Base-by-base conservation (phyloP, 2,888 invertebrate species). In the Drosophila algonquin region DNA sequence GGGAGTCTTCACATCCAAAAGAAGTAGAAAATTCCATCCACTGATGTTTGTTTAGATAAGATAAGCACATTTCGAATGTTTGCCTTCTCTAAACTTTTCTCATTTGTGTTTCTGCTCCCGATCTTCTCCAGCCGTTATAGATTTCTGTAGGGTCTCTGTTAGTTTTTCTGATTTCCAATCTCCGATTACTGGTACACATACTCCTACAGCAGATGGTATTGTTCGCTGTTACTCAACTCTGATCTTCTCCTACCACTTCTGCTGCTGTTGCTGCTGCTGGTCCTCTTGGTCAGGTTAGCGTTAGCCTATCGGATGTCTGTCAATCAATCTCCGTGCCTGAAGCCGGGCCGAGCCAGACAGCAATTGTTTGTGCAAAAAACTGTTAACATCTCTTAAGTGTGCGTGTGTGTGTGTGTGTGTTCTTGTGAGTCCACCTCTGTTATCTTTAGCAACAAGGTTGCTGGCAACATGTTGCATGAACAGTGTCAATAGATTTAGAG, bases 391-490 rank as follows among this genome's bases (percentile, higher is more conserved):
- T 59, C 59, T 40, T 46, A 69, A 51, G 52, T 53, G 21, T 21
- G 35, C 46, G 35, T 21, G 48, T 16, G 14, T 10, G 45, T 47
- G 24, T 35, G 24, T 21, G 48, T 16, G 14, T 10, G 45, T n/a
- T n/a, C 35, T 18, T 35, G 24, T 48, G 52, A 32, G 30, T 65
- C 48, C 58, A 35, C 47, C 56, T 73, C 52, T 73, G 64, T 64
- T 64, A 58, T 40, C 58, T 53, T 47, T 47, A 67, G 65, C 70
- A 61, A 61, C 55, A 62, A 70, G 53, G 70, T 62, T 54, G 70
- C 70, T 61, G 62, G 74, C 73, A 73, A 55, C 73, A 73, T 74
- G 58, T 55, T 59, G 63, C 63, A 53, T 21, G 72, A 59, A 59
- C 44, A 27, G 24, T 70, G 69, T 70, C 69, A 61, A 61, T 61